phyloP scores from a whole-genome alignment of 2,888 invertebrate genomes.

The Cantharis rufa region DNA sequence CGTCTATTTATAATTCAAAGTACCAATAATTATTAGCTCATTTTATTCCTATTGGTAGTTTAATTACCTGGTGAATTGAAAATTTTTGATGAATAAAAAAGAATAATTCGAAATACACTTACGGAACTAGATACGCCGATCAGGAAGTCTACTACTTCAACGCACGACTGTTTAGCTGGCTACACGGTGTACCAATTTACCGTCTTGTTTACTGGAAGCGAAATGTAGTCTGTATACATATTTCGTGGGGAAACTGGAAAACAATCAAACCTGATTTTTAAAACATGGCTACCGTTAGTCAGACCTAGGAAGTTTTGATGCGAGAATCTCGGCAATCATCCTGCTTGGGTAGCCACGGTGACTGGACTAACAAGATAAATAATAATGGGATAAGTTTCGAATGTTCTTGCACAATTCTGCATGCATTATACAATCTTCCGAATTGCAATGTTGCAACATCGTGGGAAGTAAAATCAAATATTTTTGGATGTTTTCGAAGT shows the following conservation, averaged over 20 bases:
- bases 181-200: too few relatives aligned
- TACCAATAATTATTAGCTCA: not conserved
- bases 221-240: not conserved
- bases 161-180: not conserved
- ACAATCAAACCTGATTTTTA: not conserved
- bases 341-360: not conserved
- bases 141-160: not conserved
- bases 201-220: too few relatives aligned
- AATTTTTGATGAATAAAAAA: too few relatives aligned
- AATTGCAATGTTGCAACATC: not conserved
- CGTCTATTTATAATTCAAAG: not conserved
- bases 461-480: not conserved
- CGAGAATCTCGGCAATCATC: not conserved
- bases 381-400: not conserved
- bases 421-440: not conserved
- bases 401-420: not conserved
- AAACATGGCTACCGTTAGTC: not conserved
- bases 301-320: not conserved
- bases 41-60: too few relatives aligned
- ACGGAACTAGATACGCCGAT: too few relatives aligned
- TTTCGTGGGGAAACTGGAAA: not conserved
- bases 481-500: not conserved
- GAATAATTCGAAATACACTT: too few relatives aligned
- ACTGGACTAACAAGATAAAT: not conserved
- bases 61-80: too few relatives aligned